Base-by-base conservation (phyloP, 1,140 invertebrate genomes). In the Panagrolaimus sp. region DNA sequence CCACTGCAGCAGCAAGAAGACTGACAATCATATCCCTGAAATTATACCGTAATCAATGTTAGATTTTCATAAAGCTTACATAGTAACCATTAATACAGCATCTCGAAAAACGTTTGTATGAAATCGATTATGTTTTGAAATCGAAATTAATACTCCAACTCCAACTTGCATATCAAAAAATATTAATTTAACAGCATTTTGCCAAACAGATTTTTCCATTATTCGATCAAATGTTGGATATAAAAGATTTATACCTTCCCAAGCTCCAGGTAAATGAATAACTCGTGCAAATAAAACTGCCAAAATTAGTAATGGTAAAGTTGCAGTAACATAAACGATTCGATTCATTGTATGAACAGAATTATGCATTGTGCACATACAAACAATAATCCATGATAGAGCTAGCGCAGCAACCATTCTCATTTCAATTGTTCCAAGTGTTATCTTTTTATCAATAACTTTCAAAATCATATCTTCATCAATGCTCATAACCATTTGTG, bases 121-220 rank as follows among this genome's bases (percentile, higher is more conserved):
- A 48, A 68, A 68, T 25, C 67, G 67, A 47, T 68, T 68, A 43
- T 68, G 67, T 27, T 67, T 68, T 20, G 62, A 47, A 46, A 68
- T 68, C 1, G 67, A 66, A 42, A 68, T 68, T n/a, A 68, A 67
- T 9, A 68, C 67, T 27, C 67, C 67, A n/a, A 68, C 67, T 5
- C 67, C 44, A 47, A 68, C 67, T 48, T 68, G 67, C 61, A 68
- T 65, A 44, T 68, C 67, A 53, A 68, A 68, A 63, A 68, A 68
- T 16, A 67, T 38, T 43, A 68, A 16, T 11, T 68, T 68, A 31
- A 67, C 38, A n/a, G 67, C 67, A 43, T 67, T 68, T 48, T 66
- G 43, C 67, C 67, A 68, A 51, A 68, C 67, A 7, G 64, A n/a
- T 67, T 45, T 16, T 31, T 68, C 67, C 5, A 27, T 45, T 23